Conservation (phyloP, 2,113 vertebrate genomes). For the Lepisosteus oculatus region DNA sequence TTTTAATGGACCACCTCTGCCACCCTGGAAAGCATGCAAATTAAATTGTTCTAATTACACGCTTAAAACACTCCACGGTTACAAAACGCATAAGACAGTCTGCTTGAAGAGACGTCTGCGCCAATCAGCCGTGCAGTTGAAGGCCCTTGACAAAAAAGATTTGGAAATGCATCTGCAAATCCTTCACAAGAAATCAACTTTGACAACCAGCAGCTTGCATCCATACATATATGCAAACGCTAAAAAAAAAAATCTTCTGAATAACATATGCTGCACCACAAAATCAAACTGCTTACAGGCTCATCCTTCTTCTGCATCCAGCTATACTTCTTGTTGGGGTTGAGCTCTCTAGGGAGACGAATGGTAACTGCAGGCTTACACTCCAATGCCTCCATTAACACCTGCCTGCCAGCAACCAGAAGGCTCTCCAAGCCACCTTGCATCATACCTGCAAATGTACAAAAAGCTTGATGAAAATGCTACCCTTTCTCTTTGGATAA, state of each 20-base stretch:
- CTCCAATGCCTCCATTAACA: constrained; percentile 88
- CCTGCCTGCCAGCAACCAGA: constrained; percentile 83
- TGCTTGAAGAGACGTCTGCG: too few relatives aligned
- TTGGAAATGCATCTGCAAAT: not conserved
- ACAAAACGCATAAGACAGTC: too few relatives aligned
- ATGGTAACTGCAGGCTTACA: constrained; percentile 69
- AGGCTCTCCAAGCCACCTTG: constrained; percentile 82
- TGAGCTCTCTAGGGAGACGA: constrained; percentile 80
- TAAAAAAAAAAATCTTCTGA: not conserved
- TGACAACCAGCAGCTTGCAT: not conserved
- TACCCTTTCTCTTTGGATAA: too few relatives aligned
- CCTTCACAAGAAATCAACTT: not conserved
- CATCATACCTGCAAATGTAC: constrained; percentile 41
- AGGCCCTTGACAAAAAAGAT: too few relatives aligned
- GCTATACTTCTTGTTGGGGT: constrained; percentile 94
- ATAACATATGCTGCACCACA: not conserved
- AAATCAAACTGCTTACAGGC: constrained; percentile 65
- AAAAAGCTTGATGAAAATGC: not conserved
- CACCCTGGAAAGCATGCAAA: too few relatives aligned
- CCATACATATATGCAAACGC: not conserved
- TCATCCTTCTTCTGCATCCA: constrained; percentile 96
- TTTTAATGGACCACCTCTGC: too few relatives aligned
- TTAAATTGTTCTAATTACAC: too few relatives aligned
- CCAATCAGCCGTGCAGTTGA: too few relatives aligned
- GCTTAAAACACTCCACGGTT: too few relatives aligned